Conservation (phyloP, 2,113 vertebrate genomes). For the Phrynosoma platyrhinos region DNA sequence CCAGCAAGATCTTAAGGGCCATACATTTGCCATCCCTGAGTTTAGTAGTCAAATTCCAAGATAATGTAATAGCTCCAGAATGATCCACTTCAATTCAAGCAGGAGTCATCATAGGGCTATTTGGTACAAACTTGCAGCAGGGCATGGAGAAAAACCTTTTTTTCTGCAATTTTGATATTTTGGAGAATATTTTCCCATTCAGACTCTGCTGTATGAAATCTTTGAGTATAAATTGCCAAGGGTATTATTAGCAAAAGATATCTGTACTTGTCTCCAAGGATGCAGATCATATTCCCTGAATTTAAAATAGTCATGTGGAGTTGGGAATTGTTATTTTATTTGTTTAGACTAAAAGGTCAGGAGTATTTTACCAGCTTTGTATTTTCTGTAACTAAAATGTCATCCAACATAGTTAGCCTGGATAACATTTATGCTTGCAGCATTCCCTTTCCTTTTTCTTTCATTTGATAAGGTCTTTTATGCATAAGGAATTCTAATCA, state of each 20-base stretch:
- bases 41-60: background rate
- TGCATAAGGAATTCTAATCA: conserved; percentile 70
- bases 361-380: conserved; percentile 70
- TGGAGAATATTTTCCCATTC: background rate
- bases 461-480: conserved; percentile 71
- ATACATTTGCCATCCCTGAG: background rate
- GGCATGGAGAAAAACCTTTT: background rate
- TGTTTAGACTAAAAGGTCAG: conserved; percentile 74
- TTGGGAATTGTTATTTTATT: conserved; percentile 72
- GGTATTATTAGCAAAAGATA: conserved; percentile 24
- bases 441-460: conserved; percentile 61
- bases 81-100: background rate
- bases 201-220: background rate
- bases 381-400: conserved; percentile 72
- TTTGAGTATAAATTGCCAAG: conserved; percentile 27
- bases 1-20: no score
- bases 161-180: background rate
- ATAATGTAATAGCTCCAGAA: background rate
- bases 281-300: conserved; percentile 53
- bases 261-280: conserved; percentile 44
- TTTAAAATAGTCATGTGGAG: conserved; percentile 59
- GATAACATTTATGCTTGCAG: conserved; percentile 68
- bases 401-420: conserved; percentile 68
- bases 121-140: no score
- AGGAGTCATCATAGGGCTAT: background rate